A percentile compares a stretch with the other conserved stretches of the same genome.
phyloP scores from a whole-genome alignment of 1,140 invertebrate genomes.

The Meteorus sp. region DNA sequence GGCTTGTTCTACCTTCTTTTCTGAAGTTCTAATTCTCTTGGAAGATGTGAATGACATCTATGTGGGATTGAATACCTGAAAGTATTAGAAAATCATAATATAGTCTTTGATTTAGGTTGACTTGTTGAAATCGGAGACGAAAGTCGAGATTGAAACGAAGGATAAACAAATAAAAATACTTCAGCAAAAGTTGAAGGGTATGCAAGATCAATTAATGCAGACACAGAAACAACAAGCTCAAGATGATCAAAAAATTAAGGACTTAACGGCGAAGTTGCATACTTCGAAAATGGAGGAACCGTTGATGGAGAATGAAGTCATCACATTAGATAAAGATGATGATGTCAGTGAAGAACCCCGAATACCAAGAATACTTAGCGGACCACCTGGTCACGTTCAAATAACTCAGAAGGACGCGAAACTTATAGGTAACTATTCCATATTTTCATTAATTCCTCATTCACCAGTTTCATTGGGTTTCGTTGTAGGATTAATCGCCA shows the following conservation, averaged over 20 bases:
- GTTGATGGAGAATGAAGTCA: slow-evolving; percentile 49
- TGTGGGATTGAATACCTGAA: no score
- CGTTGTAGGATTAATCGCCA: slow-evolving; percentile 71
- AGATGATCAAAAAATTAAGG: slow-evolving; percentile 65
- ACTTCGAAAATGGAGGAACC: slow-evolving; percentile 47
- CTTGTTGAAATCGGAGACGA: slow-evolving; percentile 69
- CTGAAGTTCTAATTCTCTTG: no score
- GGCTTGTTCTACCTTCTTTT: no score
- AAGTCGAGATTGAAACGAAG: slow-evolving; percentile 68
- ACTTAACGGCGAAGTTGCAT: slow-evolving; percentile 62
- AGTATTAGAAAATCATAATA: no score
- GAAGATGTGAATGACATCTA: no score
- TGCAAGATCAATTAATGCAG: slow-evolving; percentile 76
- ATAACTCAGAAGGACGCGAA: slow-evolving; percentile 65
- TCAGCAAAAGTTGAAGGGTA: slow-evolving; percentile 77
- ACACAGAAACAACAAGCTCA: slow-evolving; percentile 66
- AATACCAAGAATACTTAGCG: slow-evolving; percentile 43
- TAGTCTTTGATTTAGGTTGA: slow-evolving; percentile 64
- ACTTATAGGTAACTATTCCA: slow-evolving; percentile 60
- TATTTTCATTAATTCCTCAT: slow-evolving; percentile 21
- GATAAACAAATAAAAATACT: slow-evolving; percentile 74
- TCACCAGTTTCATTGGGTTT: slow-evolving; percentile 23
- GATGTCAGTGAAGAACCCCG: slow-evolving; percentile 57
- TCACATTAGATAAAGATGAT: slow-evolving; percentile 58
- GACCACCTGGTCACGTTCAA: slow-evolving; percentile 43